A percentile compares a stretch with the other conserved stretches of the same genome.
Evolutionary conservation across 2,797 vertebrate genomes (phyloP).

Genomic region (Dallia pectoralis): DNA sequence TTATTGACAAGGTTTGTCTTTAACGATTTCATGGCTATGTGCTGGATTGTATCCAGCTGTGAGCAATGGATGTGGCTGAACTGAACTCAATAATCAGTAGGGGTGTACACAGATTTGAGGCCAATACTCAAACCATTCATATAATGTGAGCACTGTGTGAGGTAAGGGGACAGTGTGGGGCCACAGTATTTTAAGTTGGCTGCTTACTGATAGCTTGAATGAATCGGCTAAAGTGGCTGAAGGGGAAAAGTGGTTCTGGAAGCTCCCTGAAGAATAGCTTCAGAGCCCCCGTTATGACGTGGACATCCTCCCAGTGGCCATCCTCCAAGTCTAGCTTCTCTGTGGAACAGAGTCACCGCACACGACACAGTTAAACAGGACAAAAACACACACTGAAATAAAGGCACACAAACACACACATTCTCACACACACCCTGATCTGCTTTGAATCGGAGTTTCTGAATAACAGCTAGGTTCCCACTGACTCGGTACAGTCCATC

Average conservation of each 20-base stretch:
- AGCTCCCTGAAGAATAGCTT: slow-evolving; percentile 95
- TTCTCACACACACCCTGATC: slow-evolving; percentile 80
- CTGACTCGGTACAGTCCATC: slow-evolving; percentile 94
- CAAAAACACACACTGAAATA: slow-evolving; percentile 30
- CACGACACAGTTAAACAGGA: background rate
- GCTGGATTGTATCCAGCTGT: no score
- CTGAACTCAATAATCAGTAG: no score
- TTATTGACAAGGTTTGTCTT: no score
- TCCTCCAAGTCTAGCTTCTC: slow-evolving; percentile 92
- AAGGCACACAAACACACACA: background rate
- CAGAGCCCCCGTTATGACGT: slow-evolving; percentile 91
- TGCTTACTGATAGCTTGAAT: slow-evolving; percentile 81
- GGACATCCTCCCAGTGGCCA: slow-evolving; percentile 91
- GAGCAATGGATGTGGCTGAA: no score
- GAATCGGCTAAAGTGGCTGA: slow-evolving; percentile 84
- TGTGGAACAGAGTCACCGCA: slow-evolving; percentile 46
- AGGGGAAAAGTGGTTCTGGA: slow-evolving; percentile 89
- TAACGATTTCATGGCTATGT: no score
- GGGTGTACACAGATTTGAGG: no score
- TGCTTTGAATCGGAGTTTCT: slow-evolving; percentile 91
- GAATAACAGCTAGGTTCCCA: slow-evolving; percentile 91
- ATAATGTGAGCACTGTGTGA: slow-evolving; percentile 41
- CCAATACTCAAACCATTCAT: background rate
- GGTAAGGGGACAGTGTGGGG: background rate
- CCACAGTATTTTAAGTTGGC: background rate